phyloP scores from a whole-genome alignment of 2,797 vertebrate genomes.

The Florisuga fusca region DNA sequence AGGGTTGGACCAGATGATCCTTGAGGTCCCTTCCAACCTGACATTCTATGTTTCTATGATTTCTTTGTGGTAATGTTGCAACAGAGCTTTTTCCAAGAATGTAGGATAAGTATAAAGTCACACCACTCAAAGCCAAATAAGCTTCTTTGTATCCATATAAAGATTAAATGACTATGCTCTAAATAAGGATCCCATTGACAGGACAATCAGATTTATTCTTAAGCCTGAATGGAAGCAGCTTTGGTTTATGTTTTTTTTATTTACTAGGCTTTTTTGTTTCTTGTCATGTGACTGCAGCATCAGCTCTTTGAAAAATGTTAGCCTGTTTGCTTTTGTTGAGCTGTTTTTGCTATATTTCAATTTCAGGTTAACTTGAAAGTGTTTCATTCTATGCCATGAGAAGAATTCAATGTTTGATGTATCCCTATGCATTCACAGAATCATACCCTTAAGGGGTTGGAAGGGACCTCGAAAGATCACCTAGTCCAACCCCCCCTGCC shows the following conservation, averaged over 20 bases:
- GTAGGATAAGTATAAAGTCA: not conserved
- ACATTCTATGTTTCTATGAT: too few relatives aligned
- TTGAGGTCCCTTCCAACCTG: too few relatives aligned
- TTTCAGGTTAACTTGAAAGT: not conserved
- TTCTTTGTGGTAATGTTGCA: not conserved
- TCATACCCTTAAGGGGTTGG: too few relatives aligned
- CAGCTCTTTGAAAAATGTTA: not conserved
- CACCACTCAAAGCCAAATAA: not conserved
- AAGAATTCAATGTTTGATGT: not conserved
- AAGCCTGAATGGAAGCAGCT: not conserved
- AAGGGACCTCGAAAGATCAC: too few relatives aligned
- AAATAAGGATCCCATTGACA: not conserved
- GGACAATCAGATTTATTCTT: not conserved
- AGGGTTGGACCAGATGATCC: too few relatives aligned
- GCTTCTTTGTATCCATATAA: not conserved
- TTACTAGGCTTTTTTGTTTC: not conserved
- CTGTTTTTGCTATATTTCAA: not conserved
- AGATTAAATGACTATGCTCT: not conserved
- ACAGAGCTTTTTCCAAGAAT: not conserved
- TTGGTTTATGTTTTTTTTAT: not conserved
- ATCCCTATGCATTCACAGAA: not conserved
- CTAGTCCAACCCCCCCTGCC: too few relatives aligned
- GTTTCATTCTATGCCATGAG: not conserved
- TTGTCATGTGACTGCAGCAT: not conserved
- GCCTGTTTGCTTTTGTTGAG: not conserved